Evolutionary conservation across 2,113 vertebrate species (phyloP), one percentile per base, ranked within the genome.

Genomic region (Mesoclemmys tuberculata): DNA sequence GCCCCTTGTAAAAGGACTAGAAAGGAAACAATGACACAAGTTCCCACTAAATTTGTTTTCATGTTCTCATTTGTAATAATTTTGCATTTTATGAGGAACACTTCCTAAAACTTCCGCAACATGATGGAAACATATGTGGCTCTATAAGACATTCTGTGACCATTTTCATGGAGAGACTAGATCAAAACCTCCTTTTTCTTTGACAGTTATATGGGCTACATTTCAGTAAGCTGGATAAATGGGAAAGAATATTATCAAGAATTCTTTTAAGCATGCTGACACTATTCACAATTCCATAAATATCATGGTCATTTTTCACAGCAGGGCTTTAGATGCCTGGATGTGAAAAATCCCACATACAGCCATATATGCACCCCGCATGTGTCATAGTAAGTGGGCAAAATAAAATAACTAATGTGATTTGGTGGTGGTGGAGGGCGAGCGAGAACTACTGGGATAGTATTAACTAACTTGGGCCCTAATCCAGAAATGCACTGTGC

Each of bases 71-170:
- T 96, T 95, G 93, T 94, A 96, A 92, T 93, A 56, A 92, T 95
- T 91, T 88, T 82, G 46, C 80, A 78, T 92, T 98, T 98, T 97
- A 98, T 94, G 96, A 97, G 95, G 82, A 90, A 94, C 91, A 80
- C 94, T 97, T 97, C 97, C 96, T 94, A 87, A 93, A 90, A 68
- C 94, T 92, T 95, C 90, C 49, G 79, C 83, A 41, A 78, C 93
- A 95, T 94, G 95, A 96, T 95, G 95, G 93, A 95, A 97, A 97
- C 97, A 97, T 38, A 95, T 97, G 96, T 97, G 92, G 87, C 82
- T 87, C 81, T 87, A 3, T 83, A 51, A 75, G 31, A 52, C 27
- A 1, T 22, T 46, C 85, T 82, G 77, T 83, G 93, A 88, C 92
- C 35, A 35, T 41, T 91, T 85, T 31, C 46, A 80, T 48, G 79